These are phyloP conservation scores for Cydia strobilella DNA, from an alignment of 1,140 invertebrate species.

Conservation along the genomic window DNA sequence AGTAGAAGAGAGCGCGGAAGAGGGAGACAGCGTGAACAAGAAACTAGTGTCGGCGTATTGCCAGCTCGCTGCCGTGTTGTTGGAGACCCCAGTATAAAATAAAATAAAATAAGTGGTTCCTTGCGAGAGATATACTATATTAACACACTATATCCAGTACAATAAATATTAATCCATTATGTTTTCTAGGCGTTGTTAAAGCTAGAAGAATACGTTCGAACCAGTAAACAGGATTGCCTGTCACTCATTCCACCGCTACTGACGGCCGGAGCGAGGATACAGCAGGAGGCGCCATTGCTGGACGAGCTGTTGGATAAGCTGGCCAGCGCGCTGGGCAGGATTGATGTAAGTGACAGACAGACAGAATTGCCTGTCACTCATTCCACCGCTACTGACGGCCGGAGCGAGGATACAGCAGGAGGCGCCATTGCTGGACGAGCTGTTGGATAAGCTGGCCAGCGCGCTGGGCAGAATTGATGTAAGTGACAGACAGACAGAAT, in stretches of 20 bases:
- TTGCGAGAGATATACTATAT: conserved; percentile 41
- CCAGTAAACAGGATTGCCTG: conserved; percentile 52
- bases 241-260: conserved; percentile 47
- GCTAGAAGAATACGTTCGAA: conserved; percentile 55
- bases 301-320: conserved; percentile 54
- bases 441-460: conserved; percentile 50
- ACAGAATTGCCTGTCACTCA: conserved; percentile 48
- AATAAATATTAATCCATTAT: background rate
- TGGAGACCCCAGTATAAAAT: conserved; percentile 50
- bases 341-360: conserved; percentile 54
- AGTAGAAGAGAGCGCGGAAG: conserved; percentile 50
- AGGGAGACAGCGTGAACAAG: conserved; percentile 45
- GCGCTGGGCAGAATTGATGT: conserved; percentile 59
- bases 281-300: conserved; percentile 51
- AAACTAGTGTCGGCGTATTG: conserved; percentile 45
- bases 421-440: conserved; percentile 47
- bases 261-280: conserved; percentile 45
- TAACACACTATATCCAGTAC: background rate
- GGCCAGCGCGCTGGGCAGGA: conserved; percentile 46
- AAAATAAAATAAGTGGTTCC: too few species aligned
- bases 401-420: conserved; percentile 49
- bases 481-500: conserved; percentile 49
- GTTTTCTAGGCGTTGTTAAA: conserved; percentile 49
- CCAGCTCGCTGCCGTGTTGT: conserved; percentile 44
- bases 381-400: conserved; percentile 47